Evolutionary conservation across 1,140 invertebrate genomes (phyloP), one percentile per base, ranked within the genome.

Genomic region (Diorhabda sublineata): DNA sequence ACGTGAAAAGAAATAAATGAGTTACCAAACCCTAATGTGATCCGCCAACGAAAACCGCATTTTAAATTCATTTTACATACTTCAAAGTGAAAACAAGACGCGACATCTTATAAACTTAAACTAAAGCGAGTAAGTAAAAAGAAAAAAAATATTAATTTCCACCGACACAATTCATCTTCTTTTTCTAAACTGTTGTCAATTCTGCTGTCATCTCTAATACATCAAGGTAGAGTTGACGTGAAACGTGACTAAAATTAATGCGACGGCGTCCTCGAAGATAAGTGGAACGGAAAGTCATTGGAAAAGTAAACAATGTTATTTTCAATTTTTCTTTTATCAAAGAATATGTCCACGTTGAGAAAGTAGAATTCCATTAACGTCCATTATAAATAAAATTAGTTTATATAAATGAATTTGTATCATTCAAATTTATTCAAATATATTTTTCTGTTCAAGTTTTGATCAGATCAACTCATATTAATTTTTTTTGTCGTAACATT

Each of bases 161-260:
- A 67, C 67, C 71, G 74, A 74, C 74, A 76, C 67, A 75, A 76
- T 76, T 75, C 69, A 75, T 76, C 75, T 76, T 76, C 73, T 75
- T 76, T 76, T 76, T 73, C 73, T 73, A 76, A 76, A 75, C 70
- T 76, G 71, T 73, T 78, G 76, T 78, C 76, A 78, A 78, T 78
- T 76, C 71, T 67, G 70, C 70, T 77, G 76, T 77, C 76, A 78
- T 75, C 76, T 76, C 75, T 76, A 77, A 78, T 78, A 77, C 74
- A 77, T 78, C 76, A 78, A 78, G 76, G 76, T 78, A 69, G 69
- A 64, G 72, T 71, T 66, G 64, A 69, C 57, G 66, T 6, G 69
- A 71, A 71, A 78, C 76, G 76, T 77, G 76, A 77, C 76, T 77
- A 74, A 78, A 78, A 78, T 78, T 78, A 78, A 78, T 78, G 76